Percentiles rank a stretch among this genome's conserved stretches.
These are phyloP conservation scores for Leptothorax acervorum DNA, from an alignment of 2,888 invertebrate genomes.

Conservation along the genomic window DNA sequence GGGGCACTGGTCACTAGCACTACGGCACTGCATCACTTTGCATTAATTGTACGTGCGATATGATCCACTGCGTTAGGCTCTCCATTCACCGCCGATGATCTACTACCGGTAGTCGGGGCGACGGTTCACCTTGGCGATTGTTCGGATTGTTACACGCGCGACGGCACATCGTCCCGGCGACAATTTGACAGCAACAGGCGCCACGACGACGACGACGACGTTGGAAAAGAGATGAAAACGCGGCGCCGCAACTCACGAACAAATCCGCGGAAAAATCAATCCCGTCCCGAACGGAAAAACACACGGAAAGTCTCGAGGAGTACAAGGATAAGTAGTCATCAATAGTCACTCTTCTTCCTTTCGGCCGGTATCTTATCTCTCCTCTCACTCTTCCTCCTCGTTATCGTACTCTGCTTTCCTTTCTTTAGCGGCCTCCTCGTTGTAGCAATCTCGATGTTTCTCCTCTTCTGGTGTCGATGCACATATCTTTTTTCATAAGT, in stretches of 20 bases:
- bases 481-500: background rate
- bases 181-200: constrained; percentile 23
- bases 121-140: constrained; percentile 58
- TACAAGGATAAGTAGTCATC: background rate
- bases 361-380: background rate
- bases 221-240: no score
- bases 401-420: background rate
- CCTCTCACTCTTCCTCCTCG: no score
- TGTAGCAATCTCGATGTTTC: no score
- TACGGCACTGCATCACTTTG: constrained; percentile 84
- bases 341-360: background rate
- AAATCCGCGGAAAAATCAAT: background rate
- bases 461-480: background rate
- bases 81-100: constrained; percentile 77
- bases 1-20: constrained; percentile 83
- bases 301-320: background rate
- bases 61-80: constrained; percentile 74
- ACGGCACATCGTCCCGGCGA: constrained; percentile 60
- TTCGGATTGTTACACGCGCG: constrained; percentile 47
- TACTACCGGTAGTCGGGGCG: constrained; percentile 25
- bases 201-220: background rate
- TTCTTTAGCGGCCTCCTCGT: background rate
- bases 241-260: background rate
- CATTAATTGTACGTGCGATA: constrained; percentile 76
- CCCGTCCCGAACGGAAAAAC: background rate